phyloP scores from a whole-genome alignment of 2,113 vertebrate genomes.

The Acrocephalus arundinaceus region DNA sequence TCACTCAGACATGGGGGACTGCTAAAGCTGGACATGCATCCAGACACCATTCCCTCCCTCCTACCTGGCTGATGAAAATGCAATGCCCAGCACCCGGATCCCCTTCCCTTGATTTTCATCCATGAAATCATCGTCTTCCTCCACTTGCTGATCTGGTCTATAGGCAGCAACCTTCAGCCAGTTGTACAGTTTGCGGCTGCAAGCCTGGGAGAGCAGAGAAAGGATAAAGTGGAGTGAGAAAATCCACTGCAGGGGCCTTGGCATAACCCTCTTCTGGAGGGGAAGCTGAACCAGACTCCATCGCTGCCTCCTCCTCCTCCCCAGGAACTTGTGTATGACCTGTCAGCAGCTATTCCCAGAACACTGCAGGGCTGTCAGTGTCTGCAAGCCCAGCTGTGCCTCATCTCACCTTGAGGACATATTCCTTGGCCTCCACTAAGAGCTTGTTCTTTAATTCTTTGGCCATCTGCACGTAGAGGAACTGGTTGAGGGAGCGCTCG shows the following conservation, averaged over 20 bases:
- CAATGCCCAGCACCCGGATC: constrained; percentile 92
- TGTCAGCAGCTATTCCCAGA: background rate
- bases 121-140: constrained; percentile 98
- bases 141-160: constrained; percentile 93
- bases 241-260: background rate
- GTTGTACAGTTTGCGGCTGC: constrained; percentile 94
- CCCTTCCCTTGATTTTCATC: constrained; percentile 95
- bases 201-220: constrained; percentile 75
- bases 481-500: constrained; percentile 90
- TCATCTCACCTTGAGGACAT: constrained; percentile 88
- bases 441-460: constrained; percentile 97
- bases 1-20: background rate
- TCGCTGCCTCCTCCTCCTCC: background rate
- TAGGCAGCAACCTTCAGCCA: constrained; percentile 94
- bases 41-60: background rate
- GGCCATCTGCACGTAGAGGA: constrained; percentile 97
- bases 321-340: background rate
- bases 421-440: constrained; percentile 92
- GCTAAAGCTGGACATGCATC: background rate
- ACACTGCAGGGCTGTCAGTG: background rate
- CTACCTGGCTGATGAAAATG: constrained; percentile 93
- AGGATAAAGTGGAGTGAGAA: background rate
- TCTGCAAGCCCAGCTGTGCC: background rate
- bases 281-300: background rate
- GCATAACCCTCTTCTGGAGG: background rate